A percentile compares a stretch with the other conserved stretches of the same genome.
Conservation (phyloP, 2,797 vertebrate genomes). For the Paratrypauchen microcephalus region DNA sequence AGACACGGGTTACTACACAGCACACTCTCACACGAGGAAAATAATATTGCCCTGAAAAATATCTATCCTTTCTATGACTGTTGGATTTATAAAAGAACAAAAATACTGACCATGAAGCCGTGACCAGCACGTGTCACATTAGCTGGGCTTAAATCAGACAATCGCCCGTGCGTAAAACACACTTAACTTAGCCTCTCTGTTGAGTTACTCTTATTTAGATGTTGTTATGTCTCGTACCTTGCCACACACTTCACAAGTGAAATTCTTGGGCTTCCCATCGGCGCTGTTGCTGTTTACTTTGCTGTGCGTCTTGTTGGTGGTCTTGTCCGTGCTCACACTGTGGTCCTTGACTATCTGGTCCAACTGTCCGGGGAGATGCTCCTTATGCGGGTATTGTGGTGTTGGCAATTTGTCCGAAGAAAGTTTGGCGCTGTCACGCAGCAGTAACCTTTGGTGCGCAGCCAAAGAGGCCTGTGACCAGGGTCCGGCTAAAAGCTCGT, state of each 20-base stretch:
- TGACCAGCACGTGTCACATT: background rate
- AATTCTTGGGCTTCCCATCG: conserved; percentile 93
- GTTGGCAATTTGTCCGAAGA: conserved; percentile 82
- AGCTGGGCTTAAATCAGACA: background rate
- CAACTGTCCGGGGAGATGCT: conserved; percentile 82
- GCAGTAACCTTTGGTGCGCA: conserved; percentile 89
- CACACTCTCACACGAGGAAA: background rate
- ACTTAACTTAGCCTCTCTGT: background rate
- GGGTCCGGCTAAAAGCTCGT: conserved; percentile 82
- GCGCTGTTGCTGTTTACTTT: conserved; percentile 74
- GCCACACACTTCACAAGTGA: conserved; percentile 96
- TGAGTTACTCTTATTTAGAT: background rate
- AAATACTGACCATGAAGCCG: background rate
- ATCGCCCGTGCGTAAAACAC: background rate
- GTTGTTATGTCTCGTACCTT: conserved; percentile 78
- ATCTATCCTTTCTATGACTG: no score
- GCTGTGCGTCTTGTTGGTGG: conserved; percentile 78
- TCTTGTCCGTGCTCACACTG: conserved; percentile 79
- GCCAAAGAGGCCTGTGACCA: conserved; percentile 86
- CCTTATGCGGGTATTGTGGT: conserved; percentile 84
- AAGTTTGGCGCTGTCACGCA: conserved; percentile 91
- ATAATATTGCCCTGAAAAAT: no score
- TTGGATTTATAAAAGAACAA: no score
- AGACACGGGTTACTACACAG: background rate
- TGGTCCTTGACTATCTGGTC: conserved; percentile 95